Base-by-base conservation (phyloP, 92 coral and sea anemone species). In the Phenganax stokvisi region DNA sequence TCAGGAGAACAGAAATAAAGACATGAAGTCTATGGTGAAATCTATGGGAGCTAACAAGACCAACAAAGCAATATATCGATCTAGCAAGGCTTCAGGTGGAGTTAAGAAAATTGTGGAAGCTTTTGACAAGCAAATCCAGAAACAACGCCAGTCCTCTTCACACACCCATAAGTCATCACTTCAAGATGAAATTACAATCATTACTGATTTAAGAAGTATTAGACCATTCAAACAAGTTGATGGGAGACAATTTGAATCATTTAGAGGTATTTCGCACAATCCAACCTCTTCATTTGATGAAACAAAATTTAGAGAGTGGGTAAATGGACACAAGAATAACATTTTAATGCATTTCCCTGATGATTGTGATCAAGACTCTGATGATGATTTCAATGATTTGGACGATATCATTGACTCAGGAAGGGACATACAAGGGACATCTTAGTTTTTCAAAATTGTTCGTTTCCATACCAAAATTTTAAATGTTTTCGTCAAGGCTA, bases 31-130 rank as follows among this genome's bases (percentile, higher is more conserved):
- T 5, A n/a, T 75, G 28, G 68, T 84, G 29, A 84, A 76, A 75
- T 53, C 87, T 30, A 84, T 86, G 84, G 89, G 89, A n/a, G 86
- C 86, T 27, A 86, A 86, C 70, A 86, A 87, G 59, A 86, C 89
- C 15, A 52, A 54, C 17, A 87, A 79, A 84, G 87, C 89, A 12
- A 71, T 87, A 17, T 57, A 83, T 60, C 72, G 87, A 66, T 59
- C 67, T 54, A 87, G 81, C 28, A 84, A 80, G 55, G 82, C 89
- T 6, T 57, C 87, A 47, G 87, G 84, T 56, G 89, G 87, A 12
- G 77, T 82, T 55, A 83, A 72, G 60, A 71, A 68, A 57, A 87
- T 87, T 77, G 84, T 87, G 17, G 81, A 87, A 56, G 84, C 84
- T 65, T 87, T 72, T 83, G 89, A 83, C 28, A 51, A 69, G 57